Percentiles rank a stretch among this genome's conserved stretches.
Evolutionary conservation across 2,888 invertebrate species (phyloP).

Genomic region (Dioctria rufipes): DNA sequence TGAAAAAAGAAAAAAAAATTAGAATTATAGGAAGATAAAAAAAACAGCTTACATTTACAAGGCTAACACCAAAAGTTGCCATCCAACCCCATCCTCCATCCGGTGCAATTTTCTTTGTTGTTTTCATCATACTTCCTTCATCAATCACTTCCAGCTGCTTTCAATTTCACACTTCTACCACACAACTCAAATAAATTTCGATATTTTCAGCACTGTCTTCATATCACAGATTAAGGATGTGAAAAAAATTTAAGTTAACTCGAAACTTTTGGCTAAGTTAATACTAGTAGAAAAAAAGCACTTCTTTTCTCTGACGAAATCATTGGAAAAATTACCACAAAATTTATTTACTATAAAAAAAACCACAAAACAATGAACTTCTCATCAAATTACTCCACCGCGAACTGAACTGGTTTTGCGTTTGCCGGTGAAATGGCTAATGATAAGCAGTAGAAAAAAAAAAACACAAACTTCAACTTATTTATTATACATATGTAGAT

Average conservation of each 20-base stretch:
- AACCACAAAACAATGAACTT: neutral
- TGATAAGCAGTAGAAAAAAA: neutral
- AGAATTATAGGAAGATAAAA: neutral
- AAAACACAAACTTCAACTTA: neutral
- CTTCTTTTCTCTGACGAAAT: conserved; percentile 24
- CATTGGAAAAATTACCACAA: conserved; percentile 25
- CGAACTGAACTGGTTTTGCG: conserved; percentile 38
- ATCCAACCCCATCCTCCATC: conserved; percentile 94
- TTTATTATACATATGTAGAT: no score
- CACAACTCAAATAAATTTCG: conserved; percentile 5
- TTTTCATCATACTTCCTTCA: conserved; percentile 67
- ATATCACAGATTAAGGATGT: conserved; percentile 44
- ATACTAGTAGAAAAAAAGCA: neutral
- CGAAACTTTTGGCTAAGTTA: conserved; percentile 10
- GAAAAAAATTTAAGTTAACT: neutral
- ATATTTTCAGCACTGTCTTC: conserved; percentile 12
- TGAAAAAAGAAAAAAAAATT: neutral
- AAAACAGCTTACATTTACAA: conserved; percentile 83
- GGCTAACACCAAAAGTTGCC: conserved; percentile 86
- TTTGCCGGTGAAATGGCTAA: conserved; percentile 35
- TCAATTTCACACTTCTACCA: conserved; percentile 25
- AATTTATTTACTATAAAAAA: no score
- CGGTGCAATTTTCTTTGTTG: conserved; percentile 81
- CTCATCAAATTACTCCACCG: neutral
- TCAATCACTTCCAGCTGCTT: conserved; percentile 8